Conservation (phyloP, 2,797 vertebrate genomes). For the Sylvia borin region DNA sequence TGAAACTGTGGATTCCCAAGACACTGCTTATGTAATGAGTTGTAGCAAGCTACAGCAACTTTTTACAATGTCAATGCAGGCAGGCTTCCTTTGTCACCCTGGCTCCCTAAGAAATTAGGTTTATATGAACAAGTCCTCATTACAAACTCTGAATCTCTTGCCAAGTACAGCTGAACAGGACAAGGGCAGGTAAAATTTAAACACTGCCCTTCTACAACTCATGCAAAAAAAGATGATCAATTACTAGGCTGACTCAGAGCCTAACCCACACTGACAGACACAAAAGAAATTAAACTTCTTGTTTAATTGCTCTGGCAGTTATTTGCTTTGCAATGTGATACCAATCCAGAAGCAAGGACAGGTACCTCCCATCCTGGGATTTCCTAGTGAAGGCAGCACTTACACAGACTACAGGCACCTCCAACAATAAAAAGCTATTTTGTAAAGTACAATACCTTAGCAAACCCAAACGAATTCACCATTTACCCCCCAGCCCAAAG, state of each 20-base stretch:
- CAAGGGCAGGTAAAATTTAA: not conserved
- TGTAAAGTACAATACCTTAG: not conserved
- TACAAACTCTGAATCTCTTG: not conserved
- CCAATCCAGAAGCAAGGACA: rapidly evolving
- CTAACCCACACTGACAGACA: not conserved
- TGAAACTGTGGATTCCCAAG: not conserved
- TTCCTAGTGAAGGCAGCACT: not conserved
- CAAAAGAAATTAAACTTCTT: not conserved
- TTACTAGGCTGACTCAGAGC: not conserved
- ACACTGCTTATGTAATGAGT: not conserved
- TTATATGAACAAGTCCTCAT: not conserved
- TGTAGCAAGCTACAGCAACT: not conserved
- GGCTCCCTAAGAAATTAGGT: not conserved
- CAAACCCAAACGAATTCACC: not conserved
- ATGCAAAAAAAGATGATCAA: not conserved
- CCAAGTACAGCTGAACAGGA: not conserved
- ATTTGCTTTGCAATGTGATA: not conserved
- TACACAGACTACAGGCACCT: not conserved
- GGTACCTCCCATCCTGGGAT: not conserved
- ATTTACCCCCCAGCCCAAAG: rapidly evolving
- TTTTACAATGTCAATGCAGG: not conserved
- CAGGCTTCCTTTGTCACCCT: not conserved
- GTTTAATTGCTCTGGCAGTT: not conserved
- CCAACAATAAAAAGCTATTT: not conserved
- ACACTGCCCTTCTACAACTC: not conserved